phyloP scores from a whole-genome alignment of 2,113 vertebrate genomes.

The Numida meleagris region DNA sequence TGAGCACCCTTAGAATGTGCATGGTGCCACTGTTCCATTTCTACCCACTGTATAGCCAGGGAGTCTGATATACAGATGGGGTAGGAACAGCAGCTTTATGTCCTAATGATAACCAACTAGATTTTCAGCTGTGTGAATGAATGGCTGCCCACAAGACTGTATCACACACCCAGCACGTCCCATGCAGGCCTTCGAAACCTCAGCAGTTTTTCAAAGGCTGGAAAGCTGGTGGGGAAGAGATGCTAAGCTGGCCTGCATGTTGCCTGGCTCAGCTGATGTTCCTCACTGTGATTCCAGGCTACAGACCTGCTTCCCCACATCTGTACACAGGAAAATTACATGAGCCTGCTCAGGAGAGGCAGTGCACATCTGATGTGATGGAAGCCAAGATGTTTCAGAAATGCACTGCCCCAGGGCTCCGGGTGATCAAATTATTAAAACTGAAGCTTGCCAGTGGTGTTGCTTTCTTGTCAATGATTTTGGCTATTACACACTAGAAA shows the following conservation, averaged over 20 bases:
- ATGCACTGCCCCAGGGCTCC: background rate
- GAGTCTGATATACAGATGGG: background rate
- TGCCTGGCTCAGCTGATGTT: background rate
- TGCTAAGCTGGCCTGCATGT: background rate
- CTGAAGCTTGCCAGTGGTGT: background rate
- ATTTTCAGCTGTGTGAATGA: background rate
- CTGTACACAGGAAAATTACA: background rate
- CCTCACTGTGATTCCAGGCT: background rate
- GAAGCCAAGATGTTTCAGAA: background rate
- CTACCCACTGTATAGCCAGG: background rate
- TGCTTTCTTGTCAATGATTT: background rate
- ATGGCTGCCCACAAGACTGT: background rate
- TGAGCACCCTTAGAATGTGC: background rate
- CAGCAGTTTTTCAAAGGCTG: background rate
- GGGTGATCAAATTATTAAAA: background rate
- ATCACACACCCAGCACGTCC: background rate
- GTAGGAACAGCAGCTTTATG: background rate
- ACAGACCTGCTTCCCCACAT: background rate
- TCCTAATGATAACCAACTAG: background rate
- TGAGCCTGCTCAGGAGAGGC: background rate
- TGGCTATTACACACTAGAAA: background rate
- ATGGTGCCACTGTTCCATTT: background rate
- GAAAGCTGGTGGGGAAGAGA: background rate
- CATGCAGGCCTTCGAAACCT: background rate
- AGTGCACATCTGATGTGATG: fast-evolving